Conservation (phyloP, 2,888 invertebrate genomes). For the Trilocha varians region DNA sequence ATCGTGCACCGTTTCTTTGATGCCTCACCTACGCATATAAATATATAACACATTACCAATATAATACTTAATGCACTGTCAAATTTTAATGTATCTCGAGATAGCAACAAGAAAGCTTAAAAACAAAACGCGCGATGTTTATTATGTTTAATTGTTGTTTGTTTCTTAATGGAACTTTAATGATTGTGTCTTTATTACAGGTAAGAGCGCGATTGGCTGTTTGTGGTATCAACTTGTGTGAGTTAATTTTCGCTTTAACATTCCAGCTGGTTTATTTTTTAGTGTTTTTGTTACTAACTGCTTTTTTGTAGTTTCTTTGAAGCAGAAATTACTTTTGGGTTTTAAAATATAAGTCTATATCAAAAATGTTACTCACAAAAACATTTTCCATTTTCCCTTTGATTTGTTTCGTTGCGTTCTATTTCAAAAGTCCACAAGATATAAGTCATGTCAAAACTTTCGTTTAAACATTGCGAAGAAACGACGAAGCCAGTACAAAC, state of each 20-base stretch:
- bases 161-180: conserved; percentile 26
- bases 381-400: background rate
- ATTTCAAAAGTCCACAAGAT: conserved; percentile 38
- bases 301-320: too few species aligned
- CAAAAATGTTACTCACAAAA: background rate
- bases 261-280: too few species aligned
- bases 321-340: too few species aligned
- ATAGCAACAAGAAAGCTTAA: conserved; percentile 42
- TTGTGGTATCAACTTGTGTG: too few species aligned
- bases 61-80: conserved; percentile 67
- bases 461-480: conserved; percentile 36
- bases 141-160: conserved; percentile 27
- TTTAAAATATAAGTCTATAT: too few species aligned
- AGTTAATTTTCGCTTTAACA: too few species aligned
- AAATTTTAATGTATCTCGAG: conserved; percentile 57
- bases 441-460: conserved; percentile 65
- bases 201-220: conserved; percentile 20
- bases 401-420: conserved; percentile 1
- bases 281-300: too few species aligned
- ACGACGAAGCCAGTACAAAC: conserved; percentile 36
- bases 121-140: conserved; percentile 18
- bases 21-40: conserved; percentile 60
- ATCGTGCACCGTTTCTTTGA: conserved; percentile 62
- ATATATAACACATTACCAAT: conserved; percentile 53
- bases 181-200: conserved; percentile 39